phyloP scores from a whole-genome alignment of 2,888 invertebrate species.

The Lissocephala sabroskyi region DNA sequence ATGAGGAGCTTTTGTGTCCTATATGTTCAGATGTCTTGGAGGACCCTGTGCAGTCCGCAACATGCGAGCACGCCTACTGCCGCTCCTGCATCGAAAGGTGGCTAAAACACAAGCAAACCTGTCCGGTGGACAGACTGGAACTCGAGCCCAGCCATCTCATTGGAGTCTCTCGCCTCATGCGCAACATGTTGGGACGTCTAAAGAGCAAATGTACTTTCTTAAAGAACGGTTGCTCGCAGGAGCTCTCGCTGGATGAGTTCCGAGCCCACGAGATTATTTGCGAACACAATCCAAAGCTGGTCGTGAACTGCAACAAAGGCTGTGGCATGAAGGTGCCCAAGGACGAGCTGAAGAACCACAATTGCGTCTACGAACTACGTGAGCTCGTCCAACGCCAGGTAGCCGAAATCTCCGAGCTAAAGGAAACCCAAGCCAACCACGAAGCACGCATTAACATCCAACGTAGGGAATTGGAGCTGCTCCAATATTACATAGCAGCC shows the following conservation, averaged over 20 bases:
- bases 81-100: conserved; percentile 42
- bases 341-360: conserved; percentile 35
- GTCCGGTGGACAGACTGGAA: conserved; percentile 41
- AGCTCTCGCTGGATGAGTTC: neutral
- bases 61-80: conserved; percentile 43
- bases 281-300: neutral
- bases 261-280: neutral
- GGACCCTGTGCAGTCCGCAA: conserved; percentile 38
- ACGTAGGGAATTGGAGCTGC: conserved; percentile 39
- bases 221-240: neutral
- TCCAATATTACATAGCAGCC: conserved; percentile 40
- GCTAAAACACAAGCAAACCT: conserved; percentile 36
- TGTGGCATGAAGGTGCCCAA: conserved; percentile 44
- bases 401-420: conserved; percentile 16
- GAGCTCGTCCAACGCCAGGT: conserved; percentile 9
- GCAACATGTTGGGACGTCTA: conserved; percentile 39
- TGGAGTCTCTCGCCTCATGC: conserved; percentile 40
- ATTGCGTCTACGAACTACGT: conserved; percentile 37
- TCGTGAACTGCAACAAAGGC: conserved; percentile 21
- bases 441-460: conserved; percentile 27
- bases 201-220: conserved; percentile 42
- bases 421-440: conserved; percentile 19
- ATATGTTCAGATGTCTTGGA: conserved; percentile 45
- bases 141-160: conserved; percentile 24
- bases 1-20: conserved; percentile 46